Evolutionary conservation across 2,888 invertebrate species (phyloP).

Genomic region (Tetragnatha montana): DNA sequence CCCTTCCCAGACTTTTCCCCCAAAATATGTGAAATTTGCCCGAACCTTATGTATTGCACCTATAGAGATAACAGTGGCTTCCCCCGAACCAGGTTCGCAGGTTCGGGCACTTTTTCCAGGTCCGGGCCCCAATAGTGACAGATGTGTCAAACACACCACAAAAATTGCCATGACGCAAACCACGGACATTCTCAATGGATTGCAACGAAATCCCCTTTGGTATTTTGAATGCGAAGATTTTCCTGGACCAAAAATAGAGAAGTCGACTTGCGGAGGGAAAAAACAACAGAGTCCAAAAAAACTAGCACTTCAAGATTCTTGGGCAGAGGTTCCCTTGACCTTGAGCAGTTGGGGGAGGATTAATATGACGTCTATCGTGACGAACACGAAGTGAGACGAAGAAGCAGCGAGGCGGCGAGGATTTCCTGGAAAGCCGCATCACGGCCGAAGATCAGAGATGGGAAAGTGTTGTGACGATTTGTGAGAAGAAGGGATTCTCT

Average conservation of each 20-base stretch:
- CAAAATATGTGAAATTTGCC: too few species aligned
- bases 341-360: slow-evolving; percentile 31
- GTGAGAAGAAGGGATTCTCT: too few species aligned
- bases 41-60: too few species aligned
- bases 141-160: too few species aligned
- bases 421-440: not conserved
- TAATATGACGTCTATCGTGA: slow-evolving; percentile 12
- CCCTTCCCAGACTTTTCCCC: too few species aligned
- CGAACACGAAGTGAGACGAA: slow-evolving; percentile 3
- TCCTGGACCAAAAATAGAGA: not conserved
- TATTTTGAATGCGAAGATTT: not conserved
- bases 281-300: not conserved
- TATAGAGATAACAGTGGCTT: too few species aligned
- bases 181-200: too few species aligned
- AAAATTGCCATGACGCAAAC: too few species aligned
- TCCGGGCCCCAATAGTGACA: too few species aligned
- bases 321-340: slow-evolving; percentile 31
- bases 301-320: not conserved
- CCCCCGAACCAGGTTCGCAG: too few species aligned
- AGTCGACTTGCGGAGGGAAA: not conserved
- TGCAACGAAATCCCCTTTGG: too few species aligned
- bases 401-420: slow-evolving; percentile 28
- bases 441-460: not conserved
- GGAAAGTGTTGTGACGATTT: not conserved
- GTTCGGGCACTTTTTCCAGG: too few species aligned